phyloP scores from a whole-genome alignment of 1,140 invertebrate species.

The Papilio polytes region DNA sequence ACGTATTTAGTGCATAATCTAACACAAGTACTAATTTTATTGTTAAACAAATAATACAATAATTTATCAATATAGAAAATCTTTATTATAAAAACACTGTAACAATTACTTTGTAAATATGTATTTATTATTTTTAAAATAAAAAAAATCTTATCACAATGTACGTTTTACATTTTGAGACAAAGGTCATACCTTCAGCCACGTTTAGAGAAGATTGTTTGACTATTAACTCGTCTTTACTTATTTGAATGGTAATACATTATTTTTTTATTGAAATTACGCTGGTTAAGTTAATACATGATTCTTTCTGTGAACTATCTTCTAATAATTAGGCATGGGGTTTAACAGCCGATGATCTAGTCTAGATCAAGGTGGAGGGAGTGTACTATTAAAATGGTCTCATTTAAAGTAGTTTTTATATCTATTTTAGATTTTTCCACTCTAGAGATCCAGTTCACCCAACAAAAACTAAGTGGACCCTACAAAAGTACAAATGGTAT shows the following conservation, averaged over 20 bases:
- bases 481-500: not conserved
- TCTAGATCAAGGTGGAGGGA: too few relatives aligned
- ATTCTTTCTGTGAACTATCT: not conserved
- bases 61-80: constrained; percentile 24
- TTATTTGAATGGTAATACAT: constrained; percentile 1
- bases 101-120: constrained; percentile 30
- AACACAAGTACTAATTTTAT: not conserved
- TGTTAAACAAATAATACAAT: constrained; percentile 1
- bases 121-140: constrained; percentile 7
- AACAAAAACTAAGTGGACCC: too few relatives aligned
- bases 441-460: too few relatives aligned
- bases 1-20: not conserved
- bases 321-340: too few relatives aligned
- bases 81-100: constrained; percentile 23
- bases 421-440: too few relatives aligned
- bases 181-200: not conserved
- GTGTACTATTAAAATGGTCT: too few relatives aligned
- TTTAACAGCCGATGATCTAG: too few relatives aligned
- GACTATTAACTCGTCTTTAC: constrained; percentile 10
- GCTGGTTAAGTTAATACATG: not conserved
- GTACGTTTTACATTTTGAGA: not conserved
- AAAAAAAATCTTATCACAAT: constrained; percentile 26
- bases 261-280: not conserved
- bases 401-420: too few relatives aligned
- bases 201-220: not conserved